Conservation (phyloP, 2,888 invertebrate species). For the Oithona nana region DNA sequence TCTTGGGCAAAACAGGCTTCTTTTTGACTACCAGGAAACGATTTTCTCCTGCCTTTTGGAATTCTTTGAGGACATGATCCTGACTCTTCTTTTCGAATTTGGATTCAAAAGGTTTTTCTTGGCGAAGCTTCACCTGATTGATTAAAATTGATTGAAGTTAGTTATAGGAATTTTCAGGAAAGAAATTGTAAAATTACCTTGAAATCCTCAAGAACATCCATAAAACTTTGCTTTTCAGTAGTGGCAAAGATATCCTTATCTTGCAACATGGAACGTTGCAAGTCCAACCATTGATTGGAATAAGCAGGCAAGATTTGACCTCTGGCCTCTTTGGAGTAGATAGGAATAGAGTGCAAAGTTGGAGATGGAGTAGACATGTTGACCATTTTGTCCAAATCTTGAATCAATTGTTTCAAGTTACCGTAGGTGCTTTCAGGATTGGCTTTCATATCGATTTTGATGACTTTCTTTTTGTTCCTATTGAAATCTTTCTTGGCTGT, state of each 20-base stretch:
- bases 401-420: not conserved
- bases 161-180: too few relatives aligned
- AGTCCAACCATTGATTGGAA: not conserved
- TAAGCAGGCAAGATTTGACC: not conserved
- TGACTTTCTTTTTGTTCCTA: not conserved
- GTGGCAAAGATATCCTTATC: not conserved
- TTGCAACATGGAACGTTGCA: not conserved
- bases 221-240: not conserved
- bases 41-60: not conserved
- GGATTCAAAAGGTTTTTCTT: too few relatives aligned
- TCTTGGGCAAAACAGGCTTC: not conserved
- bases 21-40: not conserved
- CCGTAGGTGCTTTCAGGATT: not conserved
- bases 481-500: not conserved
- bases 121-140: too few relatives aligned
- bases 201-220: not conserved
- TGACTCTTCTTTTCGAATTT: too few relatives aligned
- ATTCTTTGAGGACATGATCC: not conserved
- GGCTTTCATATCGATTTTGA: not conserved
- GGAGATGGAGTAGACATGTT: not conserved
- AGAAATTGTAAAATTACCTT: not conserved
- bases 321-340: not conserved
- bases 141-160: too few relatives aligned
- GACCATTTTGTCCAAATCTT: not conserved
- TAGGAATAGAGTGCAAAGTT: not conserved